Conservation (phyloP, 2,888 invertebrate species). For the Digitonthophagus gazella region DNA sequence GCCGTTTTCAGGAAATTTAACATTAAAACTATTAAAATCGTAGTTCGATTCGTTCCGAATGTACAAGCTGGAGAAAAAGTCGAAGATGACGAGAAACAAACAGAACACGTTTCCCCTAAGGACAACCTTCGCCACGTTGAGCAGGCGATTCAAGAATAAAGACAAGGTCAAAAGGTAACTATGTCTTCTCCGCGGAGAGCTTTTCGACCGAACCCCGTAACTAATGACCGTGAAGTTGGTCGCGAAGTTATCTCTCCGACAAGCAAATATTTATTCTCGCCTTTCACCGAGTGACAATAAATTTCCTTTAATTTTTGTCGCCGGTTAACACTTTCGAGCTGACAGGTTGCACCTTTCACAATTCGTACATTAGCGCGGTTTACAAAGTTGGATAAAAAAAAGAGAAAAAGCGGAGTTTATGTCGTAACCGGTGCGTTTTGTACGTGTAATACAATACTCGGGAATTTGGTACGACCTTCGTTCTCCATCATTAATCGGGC, state of each 20-base stretch:
- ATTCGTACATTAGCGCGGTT: neutral
- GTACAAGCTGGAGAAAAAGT: neutral
- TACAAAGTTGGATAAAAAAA: neutral
- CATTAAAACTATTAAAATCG: conserved; percentile 8
- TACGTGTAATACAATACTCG: neutral
- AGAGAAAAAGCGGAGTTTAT: neutral
- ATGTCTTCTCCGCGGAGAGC: neutral
- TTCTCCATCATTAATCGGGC: neutral
- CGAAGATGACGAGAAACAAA: conserved; percentile 51
- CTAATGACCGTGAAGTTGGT: neutral
- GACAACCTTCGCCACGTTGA: conserved; percentile 55
- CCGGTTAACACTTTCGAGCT: neutral
- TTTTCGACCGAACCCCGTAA: too few species aligned
- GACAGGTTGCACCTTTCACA: neutral
- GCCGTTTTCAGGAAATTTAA: neutral
- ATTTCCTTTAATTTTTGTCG: neutral
- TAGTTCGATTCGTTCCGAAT: too few species aligned
- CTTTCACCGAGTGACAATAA: neutral
- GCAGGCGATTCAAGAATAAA: conserved; percentile 54
- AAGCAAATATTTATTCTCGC: neutral
- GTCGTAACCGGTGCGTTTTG: neutral
- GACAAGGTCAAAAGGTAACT: conserved; percentile 56
- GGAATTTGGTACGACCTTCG: neutral
- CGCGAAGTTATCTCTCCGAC: neutral
- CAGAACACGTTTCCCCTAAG: conserved; percentile 55